phyloP scores from a whole-genome alignment of 2,113 vertebrate genomes.

The Montifringilla adamsi region DNA sequence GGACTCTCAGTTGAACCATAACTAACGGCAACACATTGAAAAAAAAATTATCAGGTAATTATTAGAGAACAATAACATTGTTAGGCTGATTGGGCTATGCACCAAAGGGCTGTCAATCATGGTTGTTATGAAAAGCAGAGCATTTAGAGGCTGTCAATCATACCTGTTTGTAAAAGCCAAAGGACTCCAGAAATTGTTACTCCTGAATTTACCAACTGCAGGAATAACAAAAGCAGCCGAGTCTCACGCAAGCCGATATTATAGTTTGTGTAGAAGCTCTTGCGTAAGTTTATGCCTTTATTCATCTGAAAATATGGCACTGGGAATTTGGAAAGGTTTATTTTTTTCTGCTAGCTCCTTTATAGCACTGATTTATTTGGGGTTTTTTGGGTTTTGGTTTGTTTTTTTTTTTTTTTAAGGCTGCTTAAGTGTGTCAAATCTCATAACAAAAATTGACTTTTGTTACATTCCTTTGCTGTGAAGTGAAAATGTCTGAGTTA shows the following conservation, averaged over 20 bases:
- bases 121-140: constrained; percentile 9
- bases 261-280: background rate
- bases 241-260: background rate
- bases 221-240: constrained; percentile 11
- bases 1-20: background rate
- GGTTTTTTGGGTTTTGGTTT: no score
- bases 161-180: background rate
- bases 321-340: background rate
- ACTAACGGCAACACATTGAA: background rate
- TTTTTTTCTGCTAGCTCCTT: background rate
- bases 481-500: background rate
- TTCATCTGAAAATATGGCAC: background rate
- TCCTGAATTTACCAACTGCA: constrained; percentile 7
- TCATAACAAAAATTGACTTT: background rate
- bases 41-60: constrained; percentile 7
- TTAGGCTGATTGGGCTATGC: constrained; percentile 35
- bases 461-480: background rate
- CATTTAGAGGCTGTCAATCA: constrained; percentile 46
- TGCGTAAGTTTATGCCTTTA: background rate
- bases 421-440: background rate
- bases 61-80: constrained; percentile 31
- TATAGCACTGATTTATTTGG: background rate
- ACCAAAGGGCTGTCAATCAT: constrained; percentile 21
- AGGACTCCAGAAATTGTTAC: background rate
- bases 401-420: background rate